Conservation (phyloP, 37 sponge, comb jelly and placozoan genomes). For the Ianthella basta region DNA sequence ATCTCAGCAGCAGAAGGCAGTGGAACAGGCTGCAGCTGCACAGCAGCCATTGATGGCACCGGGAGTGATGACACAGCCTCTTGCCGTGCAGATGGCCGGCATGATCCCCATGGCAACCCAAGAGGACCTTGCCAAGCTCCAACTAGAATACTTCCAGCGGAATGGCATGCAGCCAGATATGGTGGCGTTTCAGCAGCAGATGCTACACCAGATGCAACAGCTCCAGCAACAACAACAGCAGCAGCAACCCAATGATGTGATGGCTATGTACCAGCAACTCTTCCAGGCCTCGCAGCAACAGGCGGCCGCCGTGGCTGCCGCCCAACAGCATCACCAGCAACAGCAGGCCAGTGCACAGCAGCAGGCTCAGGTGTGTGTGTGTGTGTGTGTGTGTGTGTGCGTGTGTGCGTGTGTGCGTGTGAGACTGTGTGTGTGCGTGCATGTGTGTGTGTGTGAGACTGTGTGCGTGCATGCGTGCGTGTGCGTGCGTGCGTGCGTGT, state of each 20-base stretch:
- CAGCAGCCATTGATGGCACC: slow-evolving; percentile 15
- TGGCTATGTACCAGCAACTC: slow-evolving; percentile 29
- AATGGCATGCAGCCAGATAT: neutral
- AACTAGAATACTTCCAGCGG: slow-evolving; percentile 31
- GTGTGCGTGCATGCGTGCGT: too few relatives aligned
- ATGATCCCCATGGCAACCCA: slow-evolving; percentile 21
- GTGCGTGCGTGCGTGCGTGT: too few relatives aligned
- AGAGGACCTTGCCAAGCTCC: slow-evolving; percentile 28
- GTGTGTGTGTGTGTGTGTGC: too few relatives aligned
- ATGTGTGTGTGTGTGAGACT: too few relatives aligned
- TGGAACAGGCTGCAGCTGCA: neutral
- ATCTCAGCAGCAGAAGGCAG: neutral
- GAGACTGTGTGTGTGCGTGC: too few relatives aligned
- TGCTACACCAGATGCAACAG: slow-evolving; percentile 18
- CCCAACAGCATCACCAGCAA: slow-evolving; percentile 34
- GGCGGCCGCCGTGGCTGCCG: too few relatives aligned
- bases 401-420: too few relatives aligned
- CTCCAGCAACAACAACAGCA: slow-evolving; percentile 50
- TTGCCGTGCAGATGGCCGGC: slow-evolving; percentile 7
- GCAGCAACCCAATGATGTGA: slow-evolving; percentile 5
- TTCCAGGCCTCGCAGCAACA: slow-evolving; percentile 4
- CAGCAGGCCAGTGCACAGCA: slow-evolving; percentile 27
- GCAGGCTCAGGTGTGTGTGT: slow-evolving; percentile 16
- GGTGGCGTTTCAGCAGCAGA: slow-evolving; percentile 17
- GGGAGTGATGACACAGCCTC: slow-evolving; percentile 17